Conservation (phyloP, 2,797 vertebrate species). For the Squalus acanthias region DNA sequence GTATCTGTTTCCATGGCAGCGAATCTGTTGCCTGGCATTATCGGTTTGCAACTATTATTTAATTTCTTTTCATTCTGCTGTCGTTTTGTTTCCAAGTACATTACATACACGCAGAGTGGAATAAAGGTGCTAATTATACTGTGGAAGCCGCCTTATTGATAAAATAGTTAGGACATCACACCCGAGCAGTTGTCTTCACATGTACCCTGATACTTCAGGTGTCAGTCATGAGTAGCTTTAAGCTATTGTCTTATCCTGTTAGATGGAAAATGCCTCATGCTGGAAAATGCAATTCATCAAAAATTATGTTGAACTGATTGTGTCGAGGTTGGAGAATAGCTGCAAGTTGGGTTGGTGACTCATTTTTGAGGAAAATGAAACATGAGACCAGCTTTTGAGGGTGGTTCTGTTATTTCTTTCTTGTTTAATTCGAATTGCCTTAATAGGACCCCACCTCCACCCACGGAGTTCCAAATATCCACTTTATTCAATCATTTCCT, state of each 20-base stretch:
- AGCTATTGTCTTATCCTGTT: not conserved
- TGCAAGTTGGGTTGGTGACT: not conserved
- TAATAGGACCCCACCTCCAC: too few relatives aligned
- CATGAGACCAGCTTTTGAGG: not conserved
- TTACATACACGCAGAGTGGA: not conserved
- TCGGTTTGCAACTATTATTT: not conserved
- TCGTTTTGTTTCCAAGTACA: not conserved
- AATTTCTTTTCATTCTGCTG: not conserved
- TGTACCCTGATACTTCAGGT: not conserved
- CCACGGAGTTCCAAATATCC: not conserved
- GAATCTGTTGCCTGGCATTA: not conserved
- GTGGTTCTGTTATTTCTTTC: not conserved
- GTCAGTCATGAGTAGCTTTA: not conserved
- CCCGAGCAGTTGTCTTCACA: not conserved
- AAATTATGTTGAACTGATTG: not conserved
- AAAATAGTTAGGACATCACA: not conserved
- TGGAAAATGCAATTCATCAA: not conserved
- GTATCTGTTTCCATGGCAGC: not conserved
- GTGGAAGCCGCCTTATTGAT: not conserved
- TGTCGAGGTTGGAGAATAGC: not conserved
- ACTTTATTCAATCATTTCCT: not conserved
- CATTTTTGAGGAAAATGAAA: not conserved
- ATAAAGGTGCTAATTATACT: not conserved
- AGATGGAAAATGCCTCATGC: not conserved
- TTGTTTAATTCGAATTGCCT: not conserved